Percentiles rank a stretch among this genome's conserved stretches.
These are phyloP conservation scores for Otis tarda DNA, from an alignment of 2,113 vertebrate species.

Conservation along the genomic window DNA sequence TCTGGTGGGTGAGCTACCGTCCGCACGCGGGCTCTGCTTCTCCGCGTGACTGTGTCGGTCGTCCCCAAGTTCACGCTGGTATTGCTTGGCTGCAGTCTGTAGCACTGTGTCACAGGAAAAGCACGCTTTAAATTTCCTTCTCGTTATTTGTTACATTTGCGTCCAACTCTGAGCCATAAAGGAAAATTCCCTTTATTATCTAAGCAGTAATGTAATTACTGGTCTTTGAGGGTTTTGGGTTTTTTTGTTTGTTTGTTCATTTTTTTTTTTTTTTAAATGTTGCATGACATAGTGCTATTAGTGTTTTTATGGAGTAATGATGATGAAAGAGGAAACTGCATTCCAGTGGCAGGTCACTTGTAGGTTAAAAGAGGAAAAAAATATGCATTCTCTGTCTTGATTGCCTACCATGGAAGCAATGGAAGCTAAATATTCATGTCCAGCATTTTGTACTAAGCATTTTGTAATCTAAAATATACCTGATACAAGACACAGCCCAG, in stretches of 20 bases:
- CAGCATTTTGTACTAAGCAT: background rate
- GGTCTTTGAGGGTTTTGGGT: background rate
- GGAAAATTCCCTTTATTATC: background rate
- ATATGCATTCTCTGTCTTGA: background rate
- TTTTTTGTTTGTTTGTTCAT: background rate
- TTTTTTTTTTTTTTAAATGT: background rate
- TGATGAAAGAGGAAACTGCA: slow-evolving; percentile 5
- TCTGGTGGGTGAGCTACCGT: fast-evolving
- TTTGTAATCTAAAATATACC: background rate
- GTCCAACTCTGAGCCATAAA: background rate
- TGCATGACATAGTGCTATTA: background rate
- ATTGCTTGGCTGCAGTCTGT: background rate
- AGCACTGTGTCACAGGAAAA: background rate
- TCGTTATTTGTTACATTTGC: background rate
- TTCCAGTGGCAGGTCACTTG: slow-evolving; percentile 40
- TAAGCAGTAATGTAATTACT: background rate
- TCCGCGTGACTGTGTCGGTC: fast-evolving
- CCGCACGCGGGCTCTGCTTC: background rate
- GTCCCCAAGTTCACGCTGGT: background rate
- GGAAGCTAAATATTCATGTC: background rate
- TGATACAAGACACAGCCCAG: background rate
- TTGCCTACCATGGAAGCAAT: background rate
- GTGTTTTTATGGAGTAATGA: background rate
- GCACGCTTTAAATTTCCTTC: background rate
- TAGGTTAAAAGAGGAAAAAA: slow-evolving; percentile 18